phyloP scores from a whole-genome alignment of 2,113 vertebrate genomes.

The Crotalus tigris region DNA sequence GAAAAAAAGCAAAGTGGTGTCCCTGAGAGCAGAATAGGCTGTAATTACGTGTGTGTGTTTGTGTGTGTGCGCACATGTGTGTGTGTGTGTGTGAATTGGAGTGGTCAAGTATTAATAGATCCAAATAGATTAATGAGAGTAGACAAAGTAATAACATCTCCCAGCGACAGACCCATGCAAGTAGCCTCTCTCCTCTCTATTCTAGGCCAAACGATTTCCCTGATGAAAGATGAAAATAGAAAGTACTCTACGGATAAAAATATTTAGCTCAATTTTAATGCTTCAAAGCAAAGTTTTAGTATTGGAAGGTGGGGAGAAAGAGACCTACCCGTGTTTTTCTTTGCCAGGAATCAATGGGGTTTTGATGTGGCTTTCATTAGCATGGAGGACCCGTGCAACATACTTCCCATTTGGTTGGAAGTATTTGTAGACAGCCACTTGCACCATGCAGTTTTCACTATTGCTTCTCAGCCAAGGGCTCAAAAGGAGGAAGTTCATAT shows the following conservation, averaged over 20 bases:
- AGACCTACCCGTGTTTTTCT: constrained; percentile 72
- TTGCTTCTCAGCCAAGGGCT: constrained; percentile 89
- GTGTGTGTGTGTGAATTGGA: neutral
- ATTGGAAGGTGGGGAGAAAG: neutral
- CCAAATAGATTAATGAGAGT: neutral
- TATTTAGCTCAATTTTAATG: neutral
- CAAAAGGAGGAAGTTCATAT: constrained; percentile 79
- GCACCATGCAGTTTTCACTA: constrained; percentile 79
- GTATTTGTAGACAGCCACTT: constrained; percentile 85
- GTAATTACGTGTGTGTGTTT: neutral
- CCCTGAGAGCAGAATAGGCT: neutral
- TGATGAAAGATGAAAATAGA: neutral
- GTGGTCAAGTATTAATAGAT: neutral
- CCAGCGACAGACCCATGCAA: neutral
- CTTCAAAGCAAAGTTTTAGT: neutral
- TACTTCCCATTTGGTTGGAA: constrained; percentile 81
- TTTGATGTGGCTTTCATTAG: constrained; percentile 67
- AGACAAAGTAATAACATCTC: neutral
- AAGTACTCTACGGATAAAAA: neutral
- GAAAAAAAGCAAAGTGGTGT: neutral
- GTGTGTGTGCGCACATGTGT: neutral
- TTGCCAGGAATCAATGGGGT: constrained; percentile 58
- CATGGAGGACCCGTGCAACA: constrained; percentile 75
- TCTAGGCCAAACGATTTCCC: neutral
- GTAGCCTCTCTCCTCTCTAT: neutral